These are phyloP conservation scores for Saturnia pavonia DNA, from an alignment of 2,888 invertebrate genomes.

Conservation along the genomic window DNA sequence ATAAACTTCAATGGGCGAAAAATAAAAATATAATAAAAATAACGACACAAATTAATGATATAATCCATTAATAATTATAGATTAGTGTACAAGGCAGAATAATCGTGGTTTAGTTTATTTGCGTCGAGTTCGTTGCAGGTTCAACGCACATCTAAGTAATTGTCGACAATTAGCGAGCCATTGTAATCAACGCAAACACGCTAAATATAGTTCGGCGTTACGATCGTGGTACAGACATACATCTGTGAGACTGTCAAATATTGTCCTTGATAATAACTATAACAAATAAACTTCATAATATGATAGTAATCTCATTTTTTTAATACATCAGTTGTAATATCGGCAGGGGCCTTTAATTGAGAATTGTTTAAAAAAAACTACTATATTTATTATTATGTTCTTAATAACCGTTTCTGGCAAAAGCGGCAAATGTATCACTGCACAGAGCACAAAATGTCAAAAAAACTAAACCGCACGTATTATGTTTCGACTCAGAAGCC, in stretches of 20 bases:
- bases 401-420: background rate
- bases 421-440: slow-evolving; percentile 19
- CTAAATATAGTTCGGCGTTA: slow-evolving; percentile 66
- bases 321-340: background rate
- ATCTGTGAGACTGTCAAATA: background rate
- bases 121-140: slow-evolving; percentile 59
- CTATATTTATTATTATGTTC: no score
- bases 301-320: background rate
- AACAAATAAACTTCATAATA: background rate
- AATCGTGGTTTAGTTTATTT: slow-evolving; percentile 44
- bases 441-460: slow-evolving; percentile 43
- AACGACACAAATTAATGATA: slow-evolving; percentile 43
- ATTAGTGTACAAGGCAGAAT: slow-evolving; percentile 35
- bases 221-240: slow-evolving; percentile 13
- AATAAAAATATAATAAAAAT: no score
- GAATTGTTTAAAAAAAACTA: no score
- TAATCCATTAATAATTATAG: slow-evolving; percentile 35
- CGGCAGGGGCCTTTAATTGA: background rate
- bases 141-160: slow-evolving; percentile 78
- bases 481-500: slow-evolving; percentile 56
- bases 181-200: slow-evolving; percentile 64
- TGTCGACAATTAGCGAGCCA: slow-evolving; percentile 73
- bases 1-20: no score
- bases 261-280: background rate
- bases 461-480: slow-evolving; percentile 53